Evolutionary conservation across 2,113 vertebrate species (phyloP).

Genomic region (Emydura subglobosa): DNA sequence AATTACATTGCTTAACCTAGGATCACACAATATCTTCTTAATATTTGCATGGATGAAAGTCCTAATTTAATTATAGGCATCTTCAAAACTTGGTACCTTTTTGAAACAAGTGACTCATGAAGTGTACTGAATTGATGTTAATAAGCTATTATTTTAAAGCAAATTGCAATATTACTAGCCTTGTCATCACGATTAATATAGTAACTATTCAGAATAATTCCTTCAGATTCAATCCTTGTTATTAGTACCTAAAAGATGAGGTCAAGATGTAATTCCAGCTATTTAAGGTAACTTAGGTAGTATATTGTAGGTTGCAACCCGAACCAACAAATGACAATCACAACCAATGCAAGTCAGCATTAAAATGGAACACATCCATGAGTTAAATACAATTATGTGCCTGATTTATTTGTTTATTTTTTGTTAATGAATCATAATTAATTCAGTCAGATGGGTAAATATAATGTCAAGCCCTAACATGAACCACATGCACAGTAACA

Average conservation of each 20-base stretch:
- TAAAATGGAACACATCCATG: not conserved
- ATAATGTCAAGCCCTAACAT: not conserved
- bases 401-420: conserved; percentile 33
- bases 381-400: conserved; percentile 7
- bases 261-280: not conserved
- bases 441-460: conserved; percentile 33
- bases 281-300: not conserved
- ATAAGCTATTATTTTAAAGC: not conserved
- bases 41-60: not conserved
- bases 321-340: conserved; percentile 20
- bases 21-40: not conserved
- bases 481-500: not conserved
- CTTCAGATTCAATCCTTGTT: not conserved
- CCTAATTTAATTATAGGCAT: not conserved
- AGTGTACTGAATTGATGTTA: not conserved
- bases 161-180: not conserved
- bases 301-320: not conserved
- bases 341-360: not conserved
- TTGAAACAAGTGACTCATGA: not conserved
- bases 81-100: conserved; percentile 20
- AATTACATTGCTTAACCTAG: not conserved
- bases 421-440: not conserved
- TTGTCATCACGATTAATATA: not conserved
- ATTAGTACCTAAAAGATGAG: not conserved
- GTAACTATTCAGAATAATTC: not conserved